Evolutionary conservation across 2,888 invertebrate species (phyloP), one percentile per base, ranked within the genome.

Genomic region (Octonoba sinensis): DNA sequence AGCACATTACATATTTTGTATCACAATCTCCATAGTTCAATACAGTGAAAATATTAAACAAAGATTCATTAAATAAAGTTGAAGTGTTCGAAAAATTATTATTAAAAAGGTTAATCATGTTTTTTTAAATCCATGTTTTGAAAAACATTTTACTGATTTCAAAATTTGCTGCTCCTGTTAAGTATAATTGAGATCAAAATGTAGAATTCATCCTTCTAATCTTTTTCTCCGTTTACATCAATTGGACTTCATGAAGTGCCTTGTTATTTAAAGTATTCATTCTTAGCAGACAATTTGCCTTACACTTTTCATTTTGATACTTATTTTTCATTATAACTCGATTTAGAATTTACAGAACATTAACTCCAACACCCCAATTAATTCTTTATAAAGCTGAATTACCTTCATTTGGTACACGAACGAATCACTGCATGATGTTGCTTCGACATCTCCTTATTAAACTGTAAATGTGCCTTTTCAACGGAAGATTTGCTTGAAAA

Each of bases 401-500:
- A 81, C 81, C 81, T 81, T 79, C 44, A 51, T 22, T 59, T 54
- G 70, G 46, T 20, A 71, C 59, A 59, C 12, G 64, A 44, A n/a
- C 13, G 36, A 18, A 62, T 51, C 56, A 64, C 22, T 49, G 22
- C 49, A 18, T 47, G 56, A 18, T 62, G 59, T 36, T 27, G 6
- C 54, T 74, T 49, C 49, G 51, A 15, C n/a, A 69, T 20, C 49
- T 62, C 47, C 69, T 81, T n/a, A 57, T 64, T 69, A 66, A 44
- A 69, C 59, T 64, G 67, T 69, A 74, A 62, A 27, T 73, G 73
- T 3, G 24, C 65, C 65, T 73, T 73, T 49, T 75, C 82, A 44
- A 82, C 36, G 20, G 64, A 13, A 47, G 75, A 65, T 56, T 67
- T 75, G 57, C 65, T 67, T 74, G 51, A 22, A 62, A 72, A 60